A percentile compares a stretch with the other conserved stretches of the same genome.
phyloP scores from a whole-genome alignment of 2,888 invertebrate genomes.

The Thereva nobilitata region DNA sequence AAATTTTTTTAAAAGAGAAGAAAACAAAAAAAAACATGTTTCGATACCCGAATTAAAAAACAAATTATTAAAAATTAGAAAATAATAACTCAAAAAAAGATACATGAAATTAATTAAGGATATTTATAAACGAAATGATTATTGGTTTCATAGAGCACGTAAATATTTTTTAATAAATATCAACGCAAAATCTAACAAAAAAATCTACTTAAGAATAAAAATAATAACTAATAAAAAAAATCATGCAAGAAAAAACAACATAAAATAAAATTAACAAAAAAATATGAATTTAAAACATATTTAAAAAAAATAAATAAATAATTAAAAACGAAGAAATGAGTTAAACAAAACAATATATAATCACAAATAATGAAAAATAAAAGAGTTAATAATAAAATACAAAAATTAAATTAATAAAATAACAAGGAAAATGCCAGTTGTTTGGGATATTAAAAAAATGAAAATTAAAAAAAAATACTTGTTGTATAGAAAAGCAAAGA shows the following conservation, averaged over 20 bases:
- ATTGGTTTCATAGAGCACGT: slow-evolving; percentile 60
- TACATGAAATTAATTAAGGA: slow-evolving; percentile 20
- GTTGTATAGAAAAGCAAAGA: slow-evolving; percentile 45
- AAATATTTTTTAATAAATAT: slow-evolving; percentile 53
- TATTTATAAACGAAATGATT: slow-evolving; percentile 51
- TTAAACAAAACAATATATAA: slow-evolving; percentile 25
- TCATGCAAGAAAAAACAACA: slow-evolving; percentile 31
- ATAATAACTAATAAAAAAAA: slow-evolving; percentile 40
- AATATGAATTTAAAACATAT: slow-evolving; percentile 12
- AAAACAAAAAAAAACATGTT: too few relatives aligned
- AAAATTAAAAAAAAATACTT: slow-evolving; percentile 35
- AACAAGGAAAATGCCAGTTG: slow-evolving; percentile 31
- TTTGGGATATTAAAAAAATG: slow-evolving; percentile 35
- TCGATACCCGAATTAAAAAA: neutral
- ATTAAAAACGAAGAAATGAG: slow-evolving; percentile 4
- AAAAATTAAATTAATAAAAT: neutral
- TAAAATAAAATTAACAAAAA: slow-evolving; percentile 18
- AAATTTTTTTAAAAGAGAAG: too few relatives aligned
- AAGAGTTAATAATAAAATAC: slow-evolving; percentile 16
- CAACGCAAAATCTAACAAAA: slow-evolving; percentile 39
- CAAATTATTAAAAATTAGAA: slow-evolving; percentile 18
- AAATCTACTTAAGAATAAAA: slow-evolving; percentile 38
- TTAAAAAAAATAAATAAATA: slow-evolving; percentile 29
- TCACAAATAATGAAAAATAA: slow-evolving; percentile 17
- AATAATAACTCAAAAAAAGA: slow-evolving; percentile 39